phyloP scores from a whole-genome alignment of 2,888 invertebrate species.

The Chrysolina haemoptera region DNA sequence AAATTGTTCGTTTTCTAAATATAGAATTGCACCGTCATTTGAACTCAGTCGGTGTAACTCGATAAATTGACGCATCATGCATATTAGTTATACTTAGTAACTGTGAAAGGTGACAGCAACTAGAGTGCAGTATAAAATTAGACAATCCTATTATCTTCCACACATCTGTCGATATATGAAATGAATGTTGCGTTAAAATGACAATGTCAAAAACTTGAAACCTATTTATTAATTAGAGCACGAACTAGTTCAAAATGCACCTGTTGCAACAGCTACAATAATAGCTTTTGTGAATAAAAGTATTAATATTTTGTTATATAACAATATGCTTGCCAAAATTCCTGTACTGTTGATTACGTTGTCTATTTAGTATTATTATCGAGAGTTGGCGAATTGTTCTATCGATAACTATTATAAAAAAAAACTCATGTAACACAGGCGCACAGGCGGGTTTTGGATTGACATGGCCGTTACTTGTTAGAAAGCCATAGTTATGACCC shows the following conservation, averaged over 20 bases:
- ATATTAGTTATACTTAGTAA: background rate
- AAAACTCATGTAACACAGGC: too few relatives aligned
- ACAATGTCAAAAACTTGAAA: background rate
- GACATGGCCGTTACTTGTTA: too few relatives aligned
- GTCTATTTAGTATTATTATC: background rate
- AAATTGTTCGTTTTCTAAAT: background rate
- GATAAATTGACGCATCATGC: background rate
- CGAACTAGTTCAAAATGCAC: background rate
- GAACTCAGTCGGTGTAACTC: background rate
- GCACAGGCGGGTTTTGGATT: too few relatives aligned
- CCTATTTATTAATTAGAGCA: background rate
- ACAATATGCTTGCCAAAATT: slow-evolving; percentile 1
- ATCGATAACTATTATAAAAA: background rate
- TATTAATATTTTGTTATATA: slow-evolving; percentile 4
- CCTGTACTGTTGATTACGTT: background rate
- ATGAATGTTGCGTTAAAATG: slow-evolving; percentile 7
- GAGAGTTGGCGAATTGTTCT: background rate
- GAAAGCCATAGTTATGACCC: too few relatives aligned
- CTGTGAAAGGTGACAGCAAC: background rate
- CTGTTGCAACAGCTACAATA: background rate
- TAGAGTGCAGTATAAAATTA: background rate
- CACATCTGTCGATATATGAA: slow-evolving; percentile 2
- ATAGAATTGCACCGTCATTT: background rate
- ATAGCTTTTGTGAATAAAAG: background rate
- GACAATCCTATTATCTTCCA: background rate